A percentile compares a stretch with the other conserved stretches of the same genome.
Evolutionary conservation across 2,797 vertebrate genomes (phyloP).

Genomic region (Salmo trutta): DNA sequence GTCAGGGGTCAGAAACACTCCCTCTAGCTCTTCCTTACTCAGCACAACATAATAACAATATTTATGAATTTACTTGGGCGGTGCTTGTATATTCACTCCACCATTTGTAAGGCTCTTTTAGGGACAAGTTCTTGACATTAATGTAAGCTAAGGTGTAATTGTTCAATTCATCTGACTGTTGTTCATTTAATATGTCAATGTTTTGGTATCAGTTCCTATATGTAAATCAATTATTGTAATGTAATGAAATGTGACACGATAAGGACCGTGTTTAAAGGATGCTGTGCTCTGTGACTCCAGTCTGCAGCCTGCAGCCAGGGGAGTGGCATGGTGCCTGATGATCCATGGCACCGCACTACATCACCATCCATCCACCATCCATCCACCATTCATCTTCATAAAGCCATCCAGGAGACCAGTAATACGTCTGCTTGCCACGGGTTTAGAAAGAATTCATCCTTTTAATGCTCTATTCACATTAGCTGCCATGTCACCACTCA

Average conservation of each 20-base stretch:
- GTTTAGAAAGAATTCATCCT: conserved; percentile 2
- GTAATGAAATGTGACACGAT: not conserved
- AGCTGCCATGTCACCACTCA: conserved; percentile 22
- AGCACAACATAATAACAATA: not conserved
- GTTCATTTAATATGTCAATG: not conserved
- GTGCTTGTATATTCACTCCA: not conserved
- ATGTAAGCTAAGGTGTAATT: not conserved
- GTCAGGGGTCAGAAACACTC: not conserved
- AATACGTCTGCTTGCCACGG: not conserved
- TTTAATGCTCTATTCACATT: not conserved
- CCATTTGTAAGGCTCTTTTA: no score
- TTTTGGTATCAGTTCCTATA: not conserved
- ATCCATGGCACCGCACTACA: not conserved
- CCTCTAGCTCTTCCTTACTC: not conserved
- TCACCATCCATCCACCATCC: not conserved
- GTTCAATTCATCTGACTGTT: not conserved
- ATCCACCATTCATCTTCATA: not conserved
- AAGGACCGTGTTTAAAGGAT: not conserved
- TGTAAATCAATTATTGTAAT: not conserved
- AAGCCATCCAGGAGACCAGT: conserved; percentile 1
- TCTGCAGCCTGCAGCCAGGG: not conserved
- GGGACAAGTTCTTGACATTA: no score
- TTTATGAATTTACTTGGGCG: not conserved
- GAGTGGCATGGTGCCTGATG: not conserved
- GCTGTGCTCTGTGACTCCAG: not conserved